Conservation (phyloP, 2,113 vertebrate genomes). For the Chloebia gouldiae region DNA sequence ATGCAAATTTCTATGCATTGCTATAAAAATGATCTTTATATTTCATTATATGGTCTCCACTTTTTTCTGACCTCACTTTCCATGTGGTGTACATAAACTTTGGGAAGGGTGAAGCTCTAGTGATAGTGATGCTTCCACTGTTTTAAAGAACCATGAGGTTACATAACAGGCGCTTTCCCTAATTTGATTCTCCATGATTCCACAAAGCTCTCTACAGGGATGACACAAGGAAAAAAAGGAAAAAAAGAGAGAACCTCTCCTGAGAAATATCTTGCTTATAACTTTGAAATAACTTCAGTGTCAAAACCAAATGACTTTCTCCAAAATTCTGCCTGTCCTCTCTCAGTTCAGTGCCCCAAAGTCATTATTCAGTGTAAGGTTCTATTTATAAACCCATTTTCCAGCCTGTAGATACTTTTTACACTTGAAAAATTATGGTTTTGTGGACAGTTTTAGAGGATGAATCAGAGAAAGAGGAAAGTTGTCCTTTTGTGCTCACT, state of each 20-base stretch:
- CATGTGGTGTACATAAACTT: background rate
- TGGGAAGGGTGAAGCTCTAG: background rate
- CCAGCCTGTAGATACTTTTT: conserved; percentile 18
- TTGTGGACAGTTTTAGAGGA: conserved; percentile 39
- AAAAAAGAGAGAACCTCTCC: conserved; percentile 38
- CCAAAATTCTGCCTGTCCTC: conserved; percentile 38
- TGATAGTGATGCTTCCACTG: background rate
- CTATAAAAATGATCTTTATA: background rate
- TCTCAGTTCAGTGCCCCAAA: conserved; percentile 51
- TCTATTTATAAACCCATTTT: conserved; percentile 60
- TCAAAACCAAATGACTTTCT: conserved; percentile 63
- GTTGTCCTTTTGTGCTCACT: conserved; percentile 43
- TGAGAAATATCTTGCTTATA: conserved; percentile 61
- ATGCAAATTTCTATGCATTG: conserved; percentile 46
- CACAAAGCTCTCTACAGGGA: conserved; percentile 25
- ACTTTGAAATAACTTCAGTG: conserved; percentile 67
- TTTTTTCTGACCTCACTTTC: background rate
- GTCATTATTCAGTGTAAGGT: conserved; percentile 44
- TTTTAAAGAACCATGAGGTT: conserved; percentile 57
- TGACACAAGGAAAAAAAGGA: conserved; percentile 5
- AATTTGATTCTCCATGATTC: conserved; percentile 50
- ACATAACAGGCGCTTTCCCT: conserved; percentile 54
- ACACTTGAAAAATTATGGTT: conserved; percentile 49
- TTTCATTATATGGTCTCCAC: background rate
- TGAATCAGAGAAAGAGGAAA: conserved; percentile 37